These are phyloP conservation scores for Eretmochelys imbricata DNA, from an alignment of 2,113 vertebrate genomes.

Conservation along the genomic window DNA sequence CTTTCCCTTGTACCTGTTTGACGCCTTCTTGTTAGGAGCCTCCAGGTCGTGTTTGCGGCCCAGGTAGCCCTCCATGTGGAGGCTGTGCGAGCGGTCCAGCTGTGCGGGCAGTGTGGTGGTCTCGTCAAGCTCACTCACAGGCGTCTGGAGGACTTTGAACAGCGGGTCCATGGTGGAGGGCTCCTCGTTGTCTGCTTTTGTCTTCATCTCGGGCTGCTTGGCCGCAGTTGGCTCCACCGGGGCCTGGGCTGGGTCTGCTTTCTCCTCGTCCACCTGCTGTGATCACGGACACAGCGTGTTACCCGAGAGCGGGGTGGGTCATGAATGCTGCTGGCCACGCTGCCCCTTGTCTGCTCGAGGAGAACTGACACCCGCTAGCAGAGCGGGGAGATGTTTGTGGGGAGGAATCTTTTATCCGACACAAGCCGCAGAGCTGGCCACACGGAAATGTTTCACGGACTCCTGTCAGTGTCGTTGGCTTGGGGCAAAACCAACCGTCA, in stretches of 20 bases:
- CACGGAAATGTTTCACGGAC: background rate
- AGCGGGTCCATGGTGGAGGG: conserved; percentile 27
- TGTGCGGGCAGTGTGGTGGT: conserved; percentile 75
- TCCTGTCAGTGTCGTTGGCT: background rate
- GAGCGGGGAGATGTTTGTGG: background rate
- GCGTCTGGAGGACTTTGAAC: conserved; percentile 64
- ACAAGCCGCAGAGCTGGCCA: background rate
- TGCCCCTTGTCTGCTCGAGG: background rate
- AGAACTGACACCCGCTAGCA: background rate
- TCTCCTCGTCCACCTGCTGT: background rate
- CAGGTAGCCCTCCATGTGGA: conserved; percentile 89
- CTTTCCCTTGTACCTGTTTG: conserved; percentile 83
- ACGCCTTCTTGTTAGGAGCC: conserved; percentile 89
- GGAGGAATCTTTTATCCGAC: background rate
- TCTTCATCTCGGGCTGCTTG: conserved; percentile 16
- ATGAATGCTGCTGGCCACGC: background rate
- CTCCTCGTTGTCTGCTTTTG: conserved; percentile 28
- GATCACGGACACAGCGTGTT: background rate
- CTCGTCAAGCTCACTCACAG: conserved; percentile 74
- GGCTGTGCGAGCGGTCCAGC: conserved; percentile 49
- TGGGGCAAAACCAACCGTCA: background rate
- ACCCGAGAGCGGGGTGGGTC: background rate
- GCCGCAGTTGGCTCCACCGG: background rate
- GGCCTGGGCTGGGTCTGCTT: background rate
- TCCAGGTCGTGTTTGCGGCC: conserved; percentile 93